Evolutionary conservation across 2,888 invertebrate genomes (phyloP), one percentile per base, ranked within the genome.

Genomic region (Eilema griseolum): DNA sequence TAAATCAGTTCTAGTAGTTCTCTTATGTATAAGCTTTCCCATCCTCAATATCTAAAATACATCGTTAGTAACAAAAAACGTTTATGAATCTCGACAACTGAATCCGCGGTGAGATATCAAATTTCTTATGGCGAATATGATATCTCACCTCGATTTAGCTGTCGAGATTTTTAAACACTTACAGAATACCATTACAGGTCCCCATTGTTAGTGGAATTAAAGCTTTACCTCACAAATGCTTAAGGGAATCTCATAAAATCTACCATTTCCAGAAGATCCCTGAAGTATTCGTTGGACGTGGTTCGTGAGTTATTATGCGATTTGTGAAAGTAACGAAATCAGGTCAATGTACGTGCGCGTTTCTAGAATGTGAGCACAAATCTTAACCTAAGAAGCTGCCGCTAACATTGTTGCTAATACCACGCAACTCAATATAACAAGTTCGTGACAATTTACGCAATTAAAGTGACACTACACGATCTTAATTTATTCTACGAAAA

Each of bases 311-410:
- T 57, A 61, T 68, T 24, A 57, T 63, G 57, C 10, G 26, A 57
- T 37, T 57, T 23, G 68, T 69, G 57, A 63, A 68, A 57, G 28
- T 68, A 52, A 41, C 10, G n/a, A 52, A 46, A 46, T 20, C 46
- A 46, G 46, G 20, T 46, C 46, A 46, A 20, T 46, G 46, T 46
- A 46, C 46, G 46, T 46, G 46, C 46, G 46, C 46, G 12, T 20
- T 46, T 31, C 24, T 24, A 28, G 59, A 26, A 59, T 26, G 52
- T 52, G 52, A n/a, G 14, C 24, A 59, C 20, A 59, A 26, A 12
- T 16, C 28, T 59, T 59, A 16, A 59, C 16, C 24, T 7, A 26
- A 26, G 59, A 59, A 41, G 37, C 31, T 61, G 33, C 61, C n/a
- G 61, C 33, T 61, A 23, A 61, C 28, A 59, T 59, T 59, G 59